A percentile compares a stretch with the other conserved stretches of the same genome.
Conservation (phyloP, 2,113 vertebrate genomes). For the Eudyptes chrysolophus region DNA sequence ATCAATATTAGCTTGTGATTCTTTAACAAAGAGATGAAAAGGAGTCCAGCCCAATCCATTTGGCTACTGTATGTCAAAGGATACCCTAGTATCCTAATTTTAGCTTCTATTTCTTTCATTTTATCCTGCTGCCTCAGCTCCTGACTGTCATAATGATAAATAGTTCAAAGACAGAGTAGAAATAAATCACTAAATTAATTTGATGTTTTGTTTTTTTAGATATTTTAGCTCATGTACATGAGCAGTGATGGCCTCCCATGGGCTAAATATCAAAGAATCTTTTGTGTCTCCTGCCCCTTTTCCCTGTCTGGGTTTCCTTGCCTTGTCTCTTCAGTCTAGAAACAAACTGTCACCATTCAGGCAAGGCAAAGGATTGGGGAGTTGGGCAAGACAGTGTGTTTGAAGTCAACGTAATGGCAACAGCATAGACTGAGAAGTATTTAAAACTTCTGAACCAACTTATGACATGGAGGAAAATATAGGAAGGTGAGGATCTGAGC, state of each 20-base stretch:
- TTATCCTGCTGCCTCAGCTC: neutral
- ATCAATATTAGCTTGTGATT: neutral
- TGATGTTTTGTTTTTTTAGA: neutral
- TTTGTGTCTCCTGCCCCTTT: neutral
- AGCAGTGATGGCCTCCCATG: neutral
- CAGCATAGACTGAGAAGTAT: neutral
- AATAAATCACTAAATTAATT: neutral
- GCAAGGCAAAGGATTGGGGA: neutral
- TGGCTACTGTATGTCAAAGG: neutral
- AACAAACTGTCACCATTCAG: neutral
- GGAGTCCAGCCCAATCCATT: neutral
- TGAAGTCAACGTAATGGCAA: neutral
- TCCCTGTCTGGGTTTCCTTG: neutral
- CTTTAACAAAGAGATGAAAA: neutral
- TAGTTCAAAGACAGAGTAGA: neutral
- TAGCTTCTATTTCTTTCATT: neutral
- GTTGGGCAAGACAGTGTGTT: neutral
- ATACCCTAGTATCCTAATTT: neutral
- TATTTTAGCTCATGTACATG: neutral
- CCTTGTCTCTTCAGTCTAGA: neutral
- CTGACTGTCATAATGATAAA: neutral
- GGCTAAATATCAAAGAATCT: neutral
- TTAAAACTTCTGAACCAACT: neutral
- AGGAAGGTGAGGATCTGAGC: neutral
- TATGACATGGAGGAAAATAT: neutral